phyloP scores from a whole-genome alignment of 1,140 invertebrate genomes.

The Trichomalopsis sarcophagae region DNA sequence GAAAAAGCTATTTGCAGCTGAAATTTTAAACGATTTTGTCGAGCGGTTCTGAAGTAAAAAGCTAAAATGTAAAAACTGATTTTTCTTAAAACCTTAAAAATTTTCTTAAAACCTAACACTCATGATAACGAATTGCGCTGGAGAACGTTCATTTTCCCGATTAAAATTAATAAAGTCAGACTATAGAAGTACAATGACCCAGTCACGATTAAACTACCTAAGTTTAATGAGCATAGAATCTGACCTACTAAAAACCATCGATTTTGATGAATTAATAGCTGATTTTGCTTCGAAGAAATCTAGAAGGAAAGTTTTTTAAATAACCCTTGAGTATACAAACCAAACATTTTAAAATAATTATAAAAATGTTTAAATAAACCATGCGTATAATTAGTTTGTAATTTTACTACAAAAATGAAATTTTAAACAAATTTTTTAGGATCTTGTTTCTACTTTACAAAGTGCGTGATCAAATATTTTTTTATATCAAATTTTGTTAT shows the following conservation, averaged over 20 bases:
- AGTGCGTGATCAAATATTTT: not conserved
- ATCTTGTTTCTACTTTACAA: not conserved
- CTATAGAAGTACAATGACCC: not conserved
- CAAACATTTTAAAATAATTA: too few relatives aligned
- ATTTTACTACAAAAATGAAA: not conserved
- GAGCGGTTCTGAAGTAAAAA: too few relatives aligned
- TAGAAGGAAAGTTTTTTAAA: not conserved
- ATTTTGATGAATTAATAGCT: not conserved
- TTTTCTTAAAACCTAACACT: too few relatives aligned
- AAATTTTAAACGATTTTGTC: too few relatives aligned
- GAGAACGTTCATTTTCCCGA: not conserved
- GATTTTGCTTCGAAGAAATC: not conserved
- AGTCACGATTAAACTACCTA: not conserved
- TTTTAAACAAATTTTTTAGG: not conserved
- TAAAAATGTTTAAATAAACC: too few relatives aligned
- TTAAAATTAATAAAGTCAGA: not conserved
- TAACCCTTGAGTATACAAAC: too few relatives aligned
- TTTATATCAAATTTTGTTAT: too few relatives aligned
- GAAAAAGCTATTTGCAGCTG: too few relatives aligned
- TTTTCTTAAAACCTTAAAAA: too few relatives aligned
- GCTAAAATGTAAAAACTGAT: too few relatives aligned
- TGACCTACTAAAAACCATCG: not conserved
- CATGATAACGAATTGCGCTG: not conserved
- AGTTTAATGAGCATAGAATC: not conserved
- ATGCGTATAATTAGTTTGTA: too few relatives aligned